These are phyloP conservation scores for Acrobasis suavella DNA, from an alignment of 2,888 invertebrate genomes.

Conservation along the genomic window DNA sequence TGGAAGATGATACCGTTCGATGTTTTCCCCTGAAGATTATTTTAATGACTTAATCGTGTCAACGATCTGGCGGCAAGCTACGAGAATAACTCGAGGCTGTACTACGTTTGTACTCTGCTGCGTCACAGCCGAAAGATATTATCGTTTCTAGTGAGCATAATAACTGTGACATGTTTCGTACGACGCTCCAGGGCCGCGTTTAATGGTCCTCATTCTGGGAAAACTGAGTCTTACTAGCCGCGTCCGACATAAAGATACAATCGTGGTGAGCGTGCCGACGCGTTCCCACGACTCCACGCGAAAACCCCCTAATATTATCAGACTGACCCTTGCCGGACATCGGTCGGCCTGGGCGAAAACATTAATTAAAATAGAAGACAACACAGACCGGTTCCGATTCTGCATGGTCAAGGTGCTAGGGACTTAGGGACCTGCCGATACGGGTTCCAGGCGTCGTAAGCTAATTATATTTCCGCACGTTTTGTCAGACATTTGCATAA, in stretches of 20 bases:
- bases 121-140: slow-evolving; percentile 74
- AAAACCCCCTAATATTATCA: slow-evolving; percentile 54
- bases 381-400: slow-evolving; percentile 65
- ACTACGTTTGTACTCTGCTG: slow-evolving; percentile 48
- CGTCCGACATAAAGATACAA: slow-evolving; percentile 71
- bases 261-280: slow-evolving; percentile 52
- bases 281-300: slow-evolving; percentile 72
- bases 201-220: slow-evolving; percentile 77
- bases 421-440: slow-evolving; percentile 50
- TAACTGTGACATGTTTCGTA: slow-evolving; percentile 80
- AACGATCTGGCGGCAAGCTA: slow-evolving; percentile 59
- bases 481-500: slow-evolving; percentile 76
- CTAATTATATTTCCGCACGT: slow-evolving; percentile 82
- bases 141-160: slow-evolving; percentile 78
- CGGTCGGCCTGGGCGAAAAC: slow-evolving; percentile 69
- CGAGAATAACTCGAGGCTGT: slow-evolving; percentile 58
- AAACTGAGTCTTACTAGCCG: slow-evolving; percentile 67
- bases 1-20: slow-evolving; percentile 25
- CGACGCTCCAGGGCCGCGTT: slow-evolving; percentile 67
- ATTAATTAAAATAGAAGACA: slow-evolving; percentile 74
- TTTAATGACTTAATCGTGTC: slow-evolving; percentile 58
- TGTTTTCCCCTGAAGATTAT: slow-evolving; percentile 35
- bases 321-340: slow-evolving; percentile 59
- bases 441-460: slow-evolving; percentile 56
- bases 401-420: slow-evolving; percentile 61